Conservation (phyloP, 1,140 invertebrate species). For the Lepidurus couesii region DNA sequence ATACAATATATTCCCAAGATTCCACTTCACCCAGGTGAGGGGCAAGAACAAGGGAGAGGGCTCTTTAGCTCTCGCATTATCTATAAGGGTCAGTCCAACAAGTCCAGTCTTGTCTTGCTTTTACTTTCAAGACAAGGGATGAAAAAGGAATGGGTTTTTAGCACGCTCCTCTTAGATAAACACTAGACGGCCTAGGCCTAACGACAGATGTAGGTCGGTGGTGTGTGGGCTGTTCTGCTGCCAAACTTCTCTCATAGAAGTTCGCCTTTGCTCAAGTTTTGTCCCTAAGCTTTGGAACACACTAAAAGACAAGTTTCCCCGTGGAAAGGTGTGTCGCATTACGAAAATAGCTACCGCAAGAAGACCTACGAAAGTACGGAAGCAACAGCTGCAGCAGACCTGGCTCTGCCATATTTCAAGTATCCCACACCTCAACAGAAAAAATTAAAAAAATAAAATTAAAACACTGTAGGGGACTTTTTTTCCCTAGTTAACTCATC, state of each 20-base stretch:
- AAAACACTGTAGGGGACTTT: not conserved
- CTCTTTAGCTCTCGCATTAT: too few relatives aligned
- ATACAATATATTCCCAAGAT: too few relatives aligned
- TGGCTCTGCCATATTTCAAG: conserved; percentile 1
- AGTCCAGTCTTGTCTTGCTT: not conserved
- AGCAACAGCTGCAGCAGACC: not conserved
- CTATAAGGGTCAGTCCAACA: not conserved
- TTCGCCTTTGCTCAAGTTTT: too few relatives aligned
- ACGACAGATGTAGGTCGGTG: not conserved
- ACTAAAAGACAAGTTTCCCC: not conserved
- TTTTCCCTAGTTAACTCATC: not conserved
- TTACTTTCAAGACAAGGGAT: not conserved
- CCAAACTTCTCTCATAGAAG: too few relatives aligned
- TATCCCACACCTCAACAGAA: not conserved
- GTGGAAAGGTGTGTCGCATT: not conserved
- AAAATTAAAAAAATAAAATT: not conserved
- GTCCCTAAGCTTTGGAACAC: too few relatives aligned
- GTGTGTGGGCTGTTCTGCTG: too few relatives aligned
- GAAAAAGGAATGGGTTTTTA: not conserved
- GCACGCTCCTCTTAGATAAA: not conserved
- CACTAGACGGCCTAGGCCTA: not conserved
- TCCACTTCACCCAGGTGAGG: not conserved
- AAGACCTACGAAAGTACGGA: conserved; percentile 13
- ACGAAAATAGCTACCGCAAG: not conserved
- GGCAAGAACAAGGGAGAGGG: too few relatives aligned